Base-by-base conservation (phyloP, 2,888 invertebrate genomes). In the Girardia tigrina region DNA sequence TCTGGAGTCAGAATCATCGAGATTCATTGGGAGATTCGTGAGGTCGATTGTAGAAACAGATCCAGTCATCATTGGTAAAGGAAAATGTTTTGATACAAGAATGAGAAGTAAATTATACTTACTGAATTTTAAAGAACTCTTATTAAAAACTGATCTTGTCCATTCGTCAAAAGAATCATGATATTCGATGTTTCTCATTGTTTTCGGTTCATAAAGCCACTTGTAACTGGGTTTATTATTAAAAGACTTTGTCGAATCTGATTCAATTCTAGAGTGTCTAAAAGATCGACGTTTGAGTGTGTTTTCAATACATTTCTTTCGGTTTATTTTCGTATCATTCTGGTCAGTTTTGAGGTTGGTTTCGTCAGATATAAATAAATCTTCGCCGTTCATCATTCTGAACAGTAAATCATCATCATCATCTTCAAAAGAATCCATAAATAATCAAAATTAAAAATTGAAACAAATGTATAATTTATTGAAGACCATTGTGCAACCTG, bases 111-210 rank as follows among this genome's bases (percentile, higher is more conserved):
- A 23, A 56, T 56, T 56, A n/a, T 56, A 56, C 23, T 56, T 56
- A 56, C 56, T 56, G 56, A 56, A 56, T 56, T 56, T 56, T 23
- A 56, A 16, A 56, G 56, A 56, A 56, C 23, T 4, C n/a, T n/a
- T 56, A 56, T 56, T 56, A 23, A 56, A 56, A 56, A 56, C 56
- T 20, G 56, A 56, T 56, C 56, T 56, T 12, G 56, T 56, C 56
- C 56, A 56, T 20, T 56, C 56, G 23, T 56, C 56, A 56, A 56
- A 56, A 4, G 56, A 8, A 16, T 56, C 56, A 4, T 56, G 56
- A 16, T 56, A 56, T n/a, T 4, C 6, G 6, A 20, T 23, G 4
- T 56, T n/a, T 56, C 23, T 56, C 56, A 56, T 56, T 4, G n/a
- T 23, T 20, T 4, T 56, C n/a, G 56, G 56, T 16, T 56, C 56